Percentiles rank a stretch among this genome's conserved stretches.
Conservation (phyloP, 1,140 invertebrate species). For the Magallana ariakensis region DNA sequence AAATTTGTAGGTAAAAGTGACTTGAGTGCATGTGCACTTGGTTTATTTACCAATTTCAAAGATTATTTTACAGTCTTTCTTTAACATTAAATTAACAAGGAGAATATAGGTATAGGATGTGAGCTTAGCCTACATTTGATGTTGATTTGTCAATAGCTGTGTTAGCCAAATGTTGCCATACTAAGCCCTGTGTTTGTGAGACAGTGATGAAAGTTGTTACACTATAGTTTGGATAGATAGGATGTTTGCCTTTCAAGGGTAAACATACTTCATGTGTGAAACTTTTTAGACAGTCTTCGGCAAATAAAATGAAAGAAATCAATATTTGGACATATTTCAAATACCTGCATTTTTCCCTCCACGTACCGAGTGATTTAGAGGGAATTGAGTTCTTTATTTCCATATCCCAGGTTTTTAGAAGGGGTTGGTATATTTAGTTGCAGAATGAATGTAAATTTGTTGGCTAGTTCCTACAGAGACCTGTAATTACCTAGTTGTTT, state of each 20-base stretch:
- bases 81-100: too few species aligned
- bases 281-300: background rate
- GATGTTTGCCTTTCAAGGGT: slow-evolving; percentile 5
- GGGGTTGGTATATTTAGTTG: background rate
- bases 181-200: background rate
- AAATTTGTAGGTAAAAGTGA: too few species aligned
- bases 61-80: too few species aligned
- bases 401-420: background rate
- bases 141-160: slow-evolving; percentile 12
- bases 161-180: background rate
- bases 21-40: too few species aligned
- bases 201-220: slow-evolving; percentile 19
- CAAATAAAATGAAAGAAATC: slow-evolving; percentile 10
- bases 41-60: too few species aligned
- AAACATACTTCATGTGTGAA: slow-evolving; percentile 15
- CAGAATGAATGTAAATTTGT: background rate
- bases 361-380: background rate
- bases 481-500: slow-evolving; percentile 7
- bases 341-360: background rate
- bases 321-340: slow-evolving; percentile 30
- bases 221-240: background rate
- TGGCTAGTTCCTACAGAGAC: background rate
- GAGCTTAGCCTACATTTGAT: background rate
- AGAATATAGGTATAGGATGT: too few species aligned
- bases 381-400: slow-evolving; percentile 16